A percentile compares a stretch with the other conserved stretches of the same genome.
Conservation (phyloP, 1,140 invertebrate species). For the Daktulosphaira vitifoliae region DNA sequence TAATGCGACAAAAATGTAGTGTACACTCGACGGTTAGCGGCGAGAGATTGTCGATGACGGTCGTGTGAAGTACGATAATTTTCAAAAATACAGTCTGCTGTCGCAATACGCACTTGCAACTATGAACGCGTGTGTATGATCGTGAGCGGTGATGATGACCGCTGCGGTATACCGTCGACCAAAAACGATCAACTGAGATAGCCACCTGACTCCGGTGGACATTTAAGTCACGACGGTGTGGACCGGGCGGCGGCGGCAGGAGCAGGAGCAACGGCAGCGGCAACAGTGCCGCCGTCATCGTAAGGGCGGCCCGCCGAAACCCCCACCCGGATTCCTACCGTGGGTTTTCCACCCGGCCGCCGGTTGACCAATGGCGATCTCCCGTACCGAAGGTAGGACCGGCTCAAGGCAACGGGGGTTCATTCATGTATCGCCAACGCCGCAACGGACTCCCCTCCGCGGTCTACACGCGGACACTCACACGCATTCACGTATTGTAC, state of each 20-base stretch:
- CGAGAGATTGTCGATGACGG: no score
- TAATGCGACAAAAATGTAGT: no score
- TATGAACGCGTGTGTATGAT: neutral
- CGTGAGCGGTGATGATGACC: neutral
- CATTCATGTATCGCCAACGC: conserved; percentile 15
- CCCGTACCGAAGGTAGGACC: conserved; percentile 12
- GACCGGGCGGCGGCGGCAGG: conserved; percentile 18
- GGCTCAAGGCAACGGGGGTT: conserved; percentile 22
- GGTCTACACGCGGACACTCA: no score
- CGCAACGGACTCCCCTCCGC: no score
- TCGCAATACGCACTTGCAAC: no score
- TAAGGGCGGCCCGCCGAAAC: conserved; percentile 30
- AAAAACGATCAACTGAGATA: conserved; percentile 33
- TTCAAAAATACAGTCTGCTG: no score
- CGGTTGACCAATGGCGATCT: conserved; percentile 31
- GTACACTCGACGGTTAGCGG: no score
- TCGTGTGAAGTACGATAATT: no score
- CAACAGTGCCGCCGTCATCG: neutral
- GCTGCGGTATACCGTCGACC: conserved; percentile 17
- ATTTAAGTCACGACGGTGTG: conserved; percentile 28
- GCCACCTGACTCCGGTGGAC: conserved; percentile 33
- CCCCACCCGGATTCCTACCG: conserved; percentile 5
- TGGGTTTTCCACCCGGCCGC: conserved; percentile 30
- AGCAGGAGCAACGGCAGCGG: neutral
- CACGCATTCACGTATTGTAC: neutral